These are phyloP conservation scores for Zoanthus gigantus DNA, from an alignment of 92 coral and sea anemone genomes.

Conservation along the genomic window DNA sequence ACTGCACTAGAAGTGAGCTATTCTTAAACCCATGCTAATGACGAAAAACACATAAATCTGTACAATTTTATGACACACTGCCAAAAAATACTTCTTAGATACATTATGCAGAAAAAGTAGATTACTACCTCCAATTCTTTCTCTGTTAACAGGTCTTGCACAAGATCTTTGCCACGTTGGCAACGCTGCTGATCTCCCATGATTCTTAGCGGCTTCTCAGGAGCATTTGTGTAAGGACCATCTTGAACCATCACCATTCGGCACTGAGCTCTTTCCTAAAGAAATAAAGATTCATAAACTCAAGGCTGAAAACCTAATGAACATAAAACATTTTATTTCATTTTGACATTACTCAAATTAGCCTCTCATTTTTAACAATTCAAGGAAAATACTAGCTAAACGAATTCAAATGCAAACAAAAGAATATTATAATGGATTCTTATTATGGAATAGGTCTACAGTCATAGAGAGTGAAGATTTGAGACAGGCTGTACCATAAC, in stretches of 20 bases:
- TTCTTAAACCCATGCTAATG: too few species aligned
- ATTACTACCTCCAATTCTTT: conserved; percentile 91
- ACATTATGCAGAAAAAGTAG: neutral
- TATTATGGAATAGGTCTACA: too few species aligned
- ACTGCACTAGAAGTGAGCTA: too few species aligned
- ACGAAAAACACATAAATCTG: neutral
- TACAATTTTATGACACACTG: neutral
- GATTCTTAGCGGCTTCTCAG: conserved; percentile 96
- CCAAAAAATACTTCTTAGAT: neutral
- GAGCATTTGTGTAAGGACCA: conserved; percentile 91
- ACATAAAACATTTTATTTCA: too few species aligned
- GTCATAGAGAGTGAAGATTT: too few species aligned
- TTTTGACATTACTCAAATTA: too few species aligned
- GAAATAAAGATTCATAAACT: neutral
- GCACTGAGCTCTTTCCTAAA: conserved; percentile 98
- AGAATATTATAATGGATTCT: too few species aligned
- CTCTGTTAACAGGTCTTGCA: conserved; percentile 94
- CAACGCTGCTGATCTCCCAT: conserved; percentile 97
- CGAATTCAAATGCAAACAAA: too few species aligned
- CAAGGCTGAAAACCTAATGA: too few species aligned
- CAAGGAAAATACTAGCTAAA: too few species aligned
- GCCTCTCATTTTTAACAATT: too few species aligned
- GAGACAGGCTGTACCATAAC: too few species aligned
- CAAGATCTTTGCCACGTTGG: conserved; percentile 95
- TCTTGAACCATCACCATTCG: conserved; percentile 99